Conservation (phyloP, 1,140 invertebrate species). For the Druon quercuslanigerum region DNA sequence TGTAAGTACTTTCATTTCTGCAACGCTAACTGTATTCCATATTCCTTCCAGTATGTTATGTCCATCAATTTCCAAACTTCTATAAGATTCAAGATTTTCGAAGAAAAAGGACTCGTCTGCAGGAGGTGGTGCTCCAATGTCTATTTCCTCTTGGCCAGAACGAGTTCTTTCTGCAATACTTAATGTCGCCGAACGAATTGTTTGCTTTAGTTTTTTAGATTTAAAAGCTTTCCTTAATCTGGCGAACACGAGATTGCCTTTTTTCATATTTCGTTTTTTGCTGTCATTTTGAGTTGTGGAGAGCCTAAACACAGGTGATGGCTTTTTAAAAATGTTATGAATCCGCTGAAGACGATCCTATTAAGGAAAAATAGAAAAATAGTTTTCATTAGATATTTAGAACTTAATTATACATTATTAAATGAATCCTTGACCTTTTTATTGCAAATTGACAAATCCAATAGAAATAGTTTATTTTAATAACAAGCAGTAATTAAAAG, state of each 20-base stretch:
- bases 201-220: neutral
- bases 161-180: neutral
- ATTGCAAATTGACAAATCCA: too few species aligned
- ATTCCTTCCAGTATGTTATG: conserved; percentile 68
- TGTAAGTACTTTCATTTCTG: conserved; percentile 67
- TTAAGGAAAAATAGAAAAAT: neutral
- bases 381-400: too few species aligned
- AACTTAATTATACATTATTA: too few species aligned
- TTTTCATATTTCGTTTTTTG: neutral
- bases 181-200: neutral
- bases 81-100: conserved; percentile 64
- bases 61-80: conserved; percentile 68
- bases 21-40: conserved; percentile 64
- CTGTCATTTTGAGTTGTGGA: neutral
- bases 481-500: too few species aligned
- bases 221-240: neutral
- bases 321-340: neutral
- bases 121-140: conserved; percentile 67
- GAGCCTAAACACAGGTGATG: neutral
- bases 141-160: conserved; percentile 60
- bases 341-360: neutral
- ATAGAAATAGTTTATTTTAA: too few species aligned
- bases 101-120: conserved; percentile 69
- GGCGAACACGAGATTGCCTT: neutral
- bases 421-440: too few species aligned